A percentile compares a stretch with the other conserved stretches of the same genome.
These are phyloP conservation scores for Pteruthius melanotis DNA, from an alignment of 2,113 vertebrate genomes.

Conservation along the genomic window DNA sequence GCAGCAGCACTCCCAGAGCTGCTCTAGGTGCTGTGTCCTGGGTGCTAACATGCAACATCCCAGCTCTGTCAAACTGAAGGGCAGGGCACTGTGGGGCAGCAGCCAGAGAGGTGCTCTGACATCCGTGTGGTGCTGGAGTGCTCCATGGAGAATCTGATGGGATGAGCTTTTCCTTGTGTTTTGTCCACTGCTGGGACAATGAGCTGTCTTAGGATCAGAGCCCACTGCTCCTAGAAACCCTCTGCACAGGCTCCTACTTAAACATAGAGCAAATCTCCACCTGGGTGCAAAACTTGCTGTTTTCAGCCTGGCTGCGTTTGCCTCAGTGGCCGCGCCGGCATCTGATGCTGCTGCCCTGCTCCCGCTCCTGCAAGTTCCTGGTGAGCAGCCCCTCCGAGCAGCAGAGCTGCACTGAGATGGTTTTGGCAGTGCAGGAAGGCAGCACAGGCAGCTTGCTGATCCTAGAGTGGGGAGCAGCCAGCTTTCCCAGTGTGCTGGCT, in stretches of 20 bases:
- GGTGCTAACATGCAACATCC: not conserved
- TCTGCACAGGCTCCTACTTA: not conserved
- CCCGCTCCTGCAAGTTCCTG: not conserved
- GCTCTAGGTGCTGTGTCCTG: not conserved
- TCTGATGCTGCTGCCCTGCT: not conserved
- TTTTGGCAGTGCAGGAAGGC: not conserved
- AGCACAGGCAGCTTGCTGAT: not conserved
- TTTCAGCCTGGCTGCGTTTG: not conserved
- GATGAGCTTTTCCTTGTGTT: not conserved
- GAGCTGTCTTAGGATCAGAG: not conserved
- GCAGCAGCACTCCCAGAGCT: not conserved
- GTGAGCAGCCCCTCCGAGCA: not conserved
- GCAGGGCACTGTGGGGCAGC: not conserved
- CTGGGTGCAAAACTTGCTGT: not conserved
- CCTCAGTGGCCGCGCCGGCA: rapidly evolving
- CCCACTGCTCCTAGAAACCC: not conserved
- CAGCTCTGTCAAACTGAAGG: not conserved
- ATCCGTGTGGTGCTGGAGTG: rapidly evolving
- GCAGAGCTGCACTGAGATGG: not conserved
- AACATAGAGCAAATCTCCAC: not conserved
- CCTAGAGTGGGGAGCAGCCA: not conserved
- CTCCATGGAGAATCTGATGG: not conserved
- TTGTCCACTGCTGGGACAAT: rapidly evolving
- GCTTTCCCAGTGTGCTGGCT: not conserved
- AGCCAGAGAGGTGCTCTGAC: not conserved